Base-by-base conservation (phyloP, 2,888 invertebrate species). In the Glaucopsyche alexis region DNA sequence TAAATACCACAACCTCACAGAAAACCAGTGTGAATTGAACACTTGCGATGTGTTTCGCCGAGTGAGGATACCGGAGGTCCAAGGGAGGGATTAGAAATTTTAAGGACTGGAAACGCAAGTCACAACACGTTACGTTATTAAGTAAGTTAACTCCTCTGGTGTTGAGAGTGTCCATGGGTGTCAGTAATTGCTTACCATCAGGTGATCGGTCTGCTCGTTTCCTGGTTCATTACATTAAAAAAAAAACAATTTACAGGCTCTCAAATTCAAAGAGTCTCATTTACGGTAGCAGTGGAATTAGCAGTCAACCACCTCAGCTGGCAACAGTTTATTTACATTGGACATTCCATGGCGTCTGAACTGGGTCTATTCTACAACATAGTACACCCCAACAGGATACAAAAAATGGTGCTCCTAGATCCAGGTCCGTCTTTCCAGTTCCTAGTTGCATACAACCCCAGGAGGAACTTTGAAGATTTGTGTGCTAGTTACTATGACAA, bases 321-420 rank as follows among this genome's bases (percentile, higher is more conserved):
- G 90, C 73, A 80, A 0, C 72, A 81, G 0, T 92, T 91, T 65
- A 79, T 81, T 0, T 91, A 83, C 16, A 80, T 92, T 0, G 89
- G 84, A 7, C 93, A 93, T 74, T 93, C 93, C 0, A 84, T 93
- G 87, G 93, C 90, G 0, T 82, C 85, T 14, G 90, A 92, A 75
- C 78, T 85, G 75, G 93, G 87, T 7, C 72, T 91, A 16, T 87
- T 89, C 77, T 93, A 81, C 82, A 88, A 90, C 47, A 81, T 79
- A 79, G 91, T 88, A 73, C 92, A 83, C 86, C 95, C 85, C 77
- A 93, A 74, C 85, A 86, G 83, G 83, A 94, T 85, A 76, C 86
- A 79, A 79, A 94, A 78, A 82, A 87, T 84, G 84, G 87, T 89
- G 76, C 87, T 83, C 78, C 87, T 82, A 0, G 93, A 93, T 73